phyloP scores from a whole-genome alignment of 2,797 vertebrate species.

The Poecilia wingei region DNA sequence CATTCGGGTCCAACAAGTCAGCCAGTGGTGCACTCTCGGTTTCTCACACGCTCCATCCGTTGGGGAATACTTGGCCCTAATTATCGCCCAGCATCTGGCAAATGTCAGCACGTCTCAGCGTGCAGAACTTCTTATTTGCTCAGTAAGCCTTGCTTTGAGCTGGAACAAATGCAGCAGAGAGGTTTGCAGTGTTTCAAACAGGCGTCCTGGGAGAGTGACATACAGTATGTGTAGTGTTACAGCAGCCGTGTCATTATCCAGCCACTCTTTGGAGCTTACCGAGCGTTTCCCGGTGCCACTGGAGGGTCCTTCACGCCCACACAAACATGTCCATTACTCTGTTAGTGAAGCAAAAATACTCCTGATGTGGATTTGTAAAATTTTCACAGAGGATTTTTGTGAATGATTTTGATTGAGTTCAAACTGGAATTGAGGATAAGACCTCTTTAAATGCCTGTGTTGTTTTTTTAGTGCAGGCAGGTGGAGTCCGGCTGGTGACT shows the following conservation, averaged over 20 bases:
- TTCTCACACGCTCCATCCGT: constrained; percentile 85
- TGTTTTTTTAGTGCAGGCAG: not conserved
- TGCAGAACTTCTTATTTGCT: constrained; percentile 88
- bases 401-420: constrained; percentile 32
- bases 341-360: constrained; percentile 32
- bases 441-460: not conserved
- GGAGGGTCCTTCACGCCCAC: constrained; percentile 31
- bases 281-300: constrained; percentile 41
- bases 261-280: constrained; percentile 43
- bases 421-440: not conserved
- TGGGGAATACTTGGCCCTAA: constrained; percentile 87
- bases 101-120: constrained; percentile 87
- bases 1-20: constrained; percentile 74
- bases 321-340: constrained; percentile 29
- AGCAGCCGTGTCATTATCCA: constrained; percentile 50
- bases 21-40: constrained; percentile 80
- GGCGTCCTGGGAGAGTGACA: constrained; percentile 63
- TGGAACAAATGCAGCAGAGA: constrained; percentile 61
- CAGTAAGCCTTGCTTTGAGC: constrained; percentile 77
- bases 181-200: constrained; percentile 48
- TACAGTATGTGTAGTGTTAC: constrained; percentile 54
- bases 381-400: constrained; percentile 34
- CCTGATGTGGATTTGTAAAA: constrained; percentile 48
- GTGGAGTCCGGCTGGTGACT: not conserved
- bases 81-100: constrained; percentile 90